Conservation (phyloP, 1,140 invertebrate genomes). For the Penaeus japonicus region DNA sequence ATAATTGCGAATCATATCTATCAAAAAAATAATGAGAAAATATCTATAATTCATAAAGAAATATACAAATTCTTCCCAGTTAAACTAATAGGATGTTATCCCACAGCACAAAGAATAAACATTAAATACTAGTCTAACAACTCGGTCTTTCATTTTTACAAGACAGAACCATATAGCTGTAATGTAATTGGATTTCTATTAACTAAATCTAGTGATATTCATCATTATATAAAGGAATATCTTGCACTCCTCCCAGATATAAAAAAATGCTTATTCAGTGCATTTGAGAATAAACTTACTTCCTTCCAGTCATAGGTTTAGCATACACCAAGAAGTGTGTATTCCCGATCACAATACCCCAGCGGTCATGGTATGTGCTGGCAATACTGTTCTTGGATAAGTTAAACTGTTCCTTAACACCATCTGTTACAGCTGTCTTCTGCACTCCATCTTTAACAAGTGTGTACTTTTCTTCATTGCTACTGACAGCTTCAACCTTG, state of each 20-base stretch:
- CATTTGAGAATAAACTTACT: constrained; percentile 59
- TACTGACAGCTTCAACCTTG: background rate
- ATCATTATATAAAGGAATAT: too few relatives aligned
- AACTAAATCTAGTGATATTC: too few relatives aligned
- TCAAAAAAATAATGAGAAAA: background rate
- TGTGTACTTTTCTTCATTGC: background rate
- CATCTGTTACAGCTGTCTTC: background rate
- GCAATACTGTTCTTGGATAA: background rate
- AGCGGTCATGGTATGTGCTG: constrained; percentile 63
- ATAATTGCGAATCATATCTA: background rate
- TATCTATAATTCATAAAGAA: background rate
- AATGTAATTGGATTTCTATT: too few relatives aligned
- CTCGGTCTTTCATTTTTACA: too few relatives aligned
- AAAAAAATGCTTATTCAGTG: too few relatives aligned
- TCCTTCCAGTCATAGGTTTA: constrained; percentile 74
- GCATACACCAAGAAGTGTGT: constrained; percentile 78
- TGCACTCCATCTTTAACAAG: constrained; percentile 7
- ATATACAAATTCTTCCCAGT: too few relatives aligned
- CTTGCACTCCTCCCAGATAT: too few relatives aligned
- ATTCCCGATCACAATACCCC: constrained; percentile 77
- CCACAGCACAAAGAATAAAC: too few relatives aligned
- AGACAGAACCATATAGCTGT: too few relatives aligned
- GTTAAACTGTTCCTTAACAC: background rate
- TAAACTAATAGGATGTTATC: too few relatives aligned
- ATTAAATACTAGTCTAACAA: too few relatives aligned